A percentile compares a stretch with the other conserved stretches of the same genome.
Conservation (phyloP, 2,113 vertebrate species). For the Zosterops hypoxanthus region DNA sequence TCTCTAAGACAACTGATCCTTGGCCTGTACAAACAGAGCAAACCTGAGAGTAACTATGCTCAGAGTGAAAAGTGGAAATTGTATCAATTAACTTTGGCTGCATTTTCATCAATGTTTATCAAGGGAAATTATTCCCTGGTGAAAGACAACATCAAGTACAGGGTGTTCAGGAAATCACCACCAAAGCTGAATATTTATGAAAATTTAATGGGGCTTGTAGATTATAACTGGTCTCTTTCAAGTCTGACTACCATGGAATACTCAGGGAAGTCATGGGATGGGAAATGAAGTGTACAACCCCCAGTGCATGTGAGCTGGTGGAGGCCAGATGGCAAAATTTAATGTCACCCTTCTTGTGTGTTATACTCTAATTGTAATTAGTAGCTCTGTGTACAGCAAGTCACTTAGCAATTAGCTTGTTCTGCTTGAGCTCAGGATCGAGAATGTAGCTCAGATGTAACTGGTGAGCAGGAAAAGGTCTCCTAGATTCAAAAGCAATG, state of each 20-base stretch:
- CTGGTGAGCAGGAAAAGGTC: neutral
- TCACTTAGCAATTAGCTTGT: slow-evolving; percentile 4
- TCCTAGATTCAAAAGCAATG: neutral
- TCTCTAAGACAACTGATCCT: neutral
- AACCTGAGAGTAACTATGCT: neutral
- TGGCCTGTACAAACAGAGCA: neutral
- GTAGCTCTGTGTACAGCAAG: neutral
- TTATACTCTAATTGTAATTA: neutral
- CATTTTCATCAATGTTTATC: neutral
- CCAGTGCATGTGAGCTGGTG: neutral
- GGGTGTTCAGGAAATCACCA: neutral
- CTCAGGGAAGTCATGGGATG: neutral
- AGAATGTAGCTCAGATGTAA: neutral
- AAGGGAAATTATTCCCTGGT: neutral
- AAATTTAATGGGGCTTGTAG: neutral
- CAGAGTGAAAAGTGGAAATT: neutral
- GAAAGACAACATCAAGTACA: neutral
- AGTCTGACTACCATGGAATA: neutral
- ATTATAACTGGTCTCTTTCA: neutral
- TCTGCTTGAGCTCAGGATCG: neutral
- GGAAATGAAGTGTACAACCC: neutral
- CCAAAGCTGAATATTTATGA: neutral
- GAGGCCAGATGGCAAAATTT: neutral
- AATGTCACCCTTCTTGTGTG: neutral
- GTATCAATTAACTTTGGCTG: neutral